phyloP scores from a whole-genome alignment of 2,113 vertebrate genomes.

The Sebastes schlegelii region DNA sequence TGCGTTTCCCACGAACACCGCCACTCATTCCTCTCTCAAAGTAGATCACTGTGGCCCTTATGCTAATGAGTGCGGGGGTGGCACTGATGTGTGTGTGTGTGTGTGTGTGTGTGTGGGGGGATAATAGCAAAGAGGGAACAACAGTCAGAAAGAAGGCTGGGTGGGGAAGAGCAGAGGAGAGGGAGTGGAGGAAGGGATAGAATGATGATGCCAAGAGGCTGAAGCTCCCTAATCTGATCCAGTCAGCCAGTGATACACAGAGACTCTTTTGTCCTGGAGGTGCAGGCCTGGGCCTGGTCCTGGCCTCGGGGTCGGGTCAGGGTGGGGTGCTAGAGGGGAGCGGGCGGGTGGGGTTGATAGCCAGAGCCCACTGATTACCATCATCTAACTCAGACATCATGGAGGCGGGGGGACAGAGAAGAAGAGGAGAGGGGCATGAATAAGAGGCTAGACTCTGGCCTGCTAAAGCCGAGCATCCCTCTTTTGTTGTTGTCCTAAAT shows the following conservation, averaged over 20 bases:
- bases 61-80: slow-evolving; percentile 51
- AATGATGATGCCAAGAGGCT: slow-evolving; percentile 57
- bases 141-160: slow-evolving; percentile 23
- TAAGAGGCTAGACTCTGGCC: not conserved
- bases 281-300: slow-evolving; percentile 20
- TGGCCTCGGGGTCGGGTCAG: slow-evolving; percentile 18
- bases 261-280: slow-evolving; percentile 54
- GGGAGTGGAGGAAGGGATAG: slow-evolving; percentile 34
- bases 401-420: not conserved
- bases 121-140: slow-evolving; percentile 41
- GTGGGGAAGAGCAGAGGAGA: not conserved
- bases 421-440: not conserved
- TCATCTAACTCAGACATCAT: slow-evolving; percentile 39
- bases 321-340: not conserved
- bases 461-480: not conserved
- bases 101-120: not conserved
- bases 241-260: slow-evolving; percentile 64
- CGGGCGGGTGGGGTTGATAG: not conserved
- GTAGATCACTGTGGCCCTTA: slow-evolving; percentile 47
- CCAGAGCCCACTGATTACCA: slow-evolving; percentile 25
- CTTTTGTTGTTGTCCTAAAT: slow-evolving; percentile 69
- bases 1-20: slow-evolving; percentile 40
- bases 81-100: not conserved
- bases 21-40: slow-evolving; percentile 40
- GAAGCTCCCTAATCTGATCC: slow-evolving; percentile 70